These are phyloP conservation scores for Fragum fragum DNA, from an alignment of 2,888 invertebrate genomes.

Conservation along the genomic window DNA sequence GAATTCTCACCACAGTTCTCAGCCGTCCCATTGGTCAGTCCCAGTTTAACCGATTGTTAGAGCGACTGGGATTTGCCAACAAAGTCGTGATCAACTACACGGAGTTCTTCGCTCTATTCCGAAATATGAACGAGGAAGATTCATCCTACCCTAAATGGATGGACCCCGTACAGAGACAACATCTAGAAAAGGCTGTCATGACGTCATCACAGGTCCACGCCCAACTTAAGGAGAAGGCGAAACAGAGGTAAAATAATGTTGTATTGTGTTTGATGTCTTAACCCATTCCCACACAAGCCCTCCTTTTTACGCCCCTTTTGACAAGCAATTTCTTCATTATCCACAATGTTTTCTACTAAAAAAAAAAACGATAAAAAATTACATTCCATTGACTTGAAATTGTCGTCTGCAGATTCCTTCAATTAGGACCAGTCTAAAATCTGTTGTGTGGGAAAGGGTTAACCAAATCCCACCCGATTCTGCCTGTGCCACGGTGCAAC, in stretches of 20 bases:
- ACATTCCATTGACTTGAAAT: too few species aligned
- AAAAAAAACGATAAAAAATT: too few species aligned
- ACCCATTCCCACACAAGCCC: too few species aligned
- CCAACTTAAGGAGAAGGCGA: conserved; percentile 84
- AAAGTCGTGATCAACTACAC: conserved; percentile 81
- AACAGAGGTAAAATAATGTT: conserved; percentile 85
- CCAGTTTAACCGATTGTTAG: conserved; percentile 79
- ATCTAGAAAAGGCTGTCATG: conserved; percentile 80
- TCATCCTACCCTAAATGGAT: conserved; percentile 83
- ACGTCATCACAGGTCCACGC: conserved; percentile 83
- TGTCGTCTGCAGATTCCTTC: too few species aligned
- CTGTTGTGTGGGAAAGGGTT: too few species aligned
- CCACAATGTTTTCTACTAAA: too few species aligned
- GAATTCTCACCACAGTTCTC: conserved; percentile 82
- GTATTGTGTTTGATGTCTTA: too few species aligned
- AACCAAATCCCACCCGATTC: too few species aligned
- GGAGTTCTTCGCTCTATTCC: conserved; percentile 84
- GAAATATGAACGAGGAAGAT: conserved; percentile 75
- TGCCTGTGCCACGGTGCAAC: too few species aligned
- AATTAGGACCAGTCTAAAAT: too few species aligned
- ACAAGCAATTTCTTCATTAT: too few species aligned
- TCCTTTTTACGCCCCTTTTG: too few species aligned
- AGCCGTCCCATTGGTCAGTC: conserved; percentile 77
- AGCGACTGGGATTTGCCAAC: conserved; percentile 80
- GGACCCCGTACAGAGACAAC: conserved; percentile 83